Percentiles rank a stretch among this genome's conserved stretches.
Conservation (phyloP, 2,113 vertebrate genomes). For the Elanoides forficatus region DNA sequence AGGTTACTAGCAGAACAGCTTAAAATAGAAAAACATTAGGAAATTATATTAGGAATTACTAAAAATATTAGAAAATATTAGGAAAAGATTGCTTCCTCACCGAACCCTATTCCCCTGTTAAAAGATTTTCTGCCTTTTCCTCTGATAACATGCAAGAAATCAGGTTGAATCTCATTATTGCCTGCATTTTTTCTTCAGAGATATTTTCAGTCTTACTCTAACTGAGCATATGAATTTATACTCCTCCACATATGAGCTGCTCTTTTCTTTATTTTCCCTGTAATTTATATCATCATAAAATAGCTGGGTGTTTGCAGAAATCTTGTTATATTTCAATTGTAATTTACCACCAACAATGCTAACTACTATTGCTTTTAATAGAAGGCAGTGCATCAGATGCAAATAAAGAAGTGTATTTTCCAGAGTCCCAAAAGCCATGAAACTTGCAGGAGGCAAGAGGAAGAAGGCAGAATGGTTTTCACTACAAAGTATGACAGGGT, state of each 20-base stretch:
- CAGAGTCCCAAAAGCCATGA: not conserved
- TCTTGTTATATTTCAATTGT: not conserved
- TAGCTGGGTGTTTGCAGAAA: not conserved
- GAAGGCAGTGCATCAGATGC: not conserved
- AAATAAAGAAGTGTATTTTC: conserved; percentile 5
- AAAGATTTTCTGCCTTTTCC: not conserved
- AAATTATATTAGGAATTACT: not conserved
- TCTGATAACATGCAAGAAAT: not conserved
- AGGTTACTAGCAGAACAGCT: not conserved
- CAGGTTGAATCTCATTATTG: not conserved
- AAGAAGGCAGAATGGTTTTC: not conserved
- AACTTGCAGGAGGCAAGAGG: not conserved
- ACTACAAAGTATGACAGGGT: not conserved
- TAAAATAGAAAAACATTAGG: not conserved
- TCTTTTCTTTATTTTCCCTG: conserved; percentile 19
- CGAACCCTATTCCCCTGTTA: not conserved
- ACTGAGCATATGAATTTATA: not conserved
- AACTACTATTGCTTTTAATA: conserved; percentile 6
- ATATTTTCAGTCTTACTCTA: not conserved
- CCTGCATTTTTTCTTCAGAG: not conserved
- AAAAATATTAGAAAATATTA: not conserved
- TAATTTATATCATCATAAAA: conserved; percentile 7
- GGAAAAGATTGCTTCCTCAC: not conserved
- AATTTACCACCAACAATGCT: not conserved
- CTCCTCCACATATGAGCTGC: not conserved